Conservation (phyloP, 2,113 vertebrate genomes). For the Circaetus cinerascens region DNA sequence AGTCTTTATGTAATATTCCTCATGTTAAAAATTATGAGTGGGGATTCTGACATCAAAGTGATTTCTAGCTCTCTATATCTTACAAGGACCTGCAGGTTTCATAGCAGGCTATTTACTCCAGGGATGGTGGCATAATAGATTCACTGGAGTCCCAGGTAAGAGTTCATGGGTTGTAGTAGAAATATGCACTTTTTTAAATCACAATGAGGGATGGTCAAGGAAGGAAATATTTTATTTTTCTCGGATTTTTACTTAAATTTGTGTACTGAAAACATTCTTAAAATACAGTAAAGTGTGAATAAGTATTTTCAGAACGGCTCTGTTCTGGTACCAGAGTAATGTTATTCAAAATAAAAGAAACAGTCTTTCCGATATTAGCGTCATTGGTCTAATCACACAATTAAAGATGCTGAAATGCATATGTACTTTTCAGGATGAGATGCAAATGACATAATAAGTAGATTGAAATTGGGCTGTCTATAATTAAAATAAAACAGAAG, state of each 20-base stretch:
- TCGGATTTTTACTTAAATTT: background rate
- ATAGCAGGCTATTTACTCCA: background rate
- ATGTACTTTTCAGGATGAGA: constrained; percentile 34
- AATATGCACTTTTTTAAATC: background rate
- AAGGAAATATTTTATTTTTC: background rate
- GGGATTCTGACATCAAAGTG: background rate
- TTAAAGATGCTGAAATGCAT: constrained; percentile 23
- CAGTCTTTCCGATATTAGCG: background rate
- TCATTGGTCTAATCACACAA: background rate
- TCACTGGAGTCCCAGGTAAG: background rate
- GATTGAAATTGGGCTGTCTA: background rate
- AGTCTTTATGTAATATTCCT: background rate
- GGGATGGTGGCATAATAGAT: background rate
- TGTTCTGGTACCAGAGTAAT: background rate
- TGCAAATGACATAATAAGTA: constrained; percentile 46
- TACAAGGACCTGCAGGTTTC: background rate
- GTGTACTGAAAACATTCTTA: background rate
- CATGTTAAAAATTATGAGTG: background rate
- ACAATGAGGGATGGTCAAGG: background rate
- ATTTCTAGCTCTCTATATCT: background rate
- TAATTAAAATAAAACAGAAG: constrained; percentile 53
- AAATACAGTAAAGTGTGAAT: background rate
- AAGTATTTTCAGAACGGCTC: background rate
- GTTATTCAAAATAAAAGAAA: background rate
- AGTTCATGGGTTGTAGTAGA: background rate